Evolutionary conservation across 2,113 vertebrate species (phyloP), one percentile per base, ranked within the genome.

Genomic region (Anthoscopus minutus): DNA sequence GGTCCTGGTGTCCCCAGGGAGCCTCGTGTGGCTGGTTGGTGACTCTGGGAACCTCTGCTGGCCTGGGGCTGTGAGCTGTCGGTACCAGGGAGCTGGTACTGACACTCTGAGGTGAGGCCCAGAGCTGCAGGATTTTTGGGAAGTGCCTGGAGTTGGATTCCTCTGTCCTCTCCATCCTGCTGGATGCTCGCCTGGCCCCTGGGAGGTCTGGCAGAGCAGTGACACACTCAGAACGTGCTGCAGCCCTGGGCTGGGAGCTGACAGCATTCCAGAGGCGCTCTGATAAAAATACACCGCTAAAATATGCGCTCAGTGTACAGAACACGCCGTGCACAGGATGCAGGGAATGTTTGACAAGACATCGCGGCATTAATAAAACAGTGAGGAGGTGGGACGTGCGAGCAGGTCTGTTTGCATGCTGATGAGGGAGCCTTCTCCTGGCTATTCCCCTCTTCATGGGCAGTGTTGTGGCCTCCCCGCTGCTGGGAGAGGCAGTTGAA

Each of bases 281-380:
- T 44, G 96, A 66, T 94, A 93, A 90, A 94, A 94, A 94, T 78
- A 70, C 88, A 3, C 16, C 3, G 50, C 70, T 88, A 83, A 83
- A 88, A 90, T 73, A 73, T 70, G 95, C 47, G 8, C 38, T 54
- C 44, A 66, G 94, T 66, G 88, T 51, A 54, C 4, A 79, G 96
- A 48, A 86, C 86, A 56, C 8, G 61, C 38, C 56, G 91, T 66
- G 78, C 86, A 3, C 76, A 21, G 91, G 88, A 44, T n/a, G 82
- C 92, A 66, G 93, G 85, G 73, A 14, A 2, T 42, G 88, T 66
- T 83, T 88, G 90, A 92, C 90, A 82, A 86, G 86, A 8, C 71
- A 24, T 66, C 42, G 1, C 24, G 10, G 92, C 80, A 78, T 86
- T 83, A 88, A 94, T 78, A 57, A 94, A 94, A 79, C 85, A 82